phyloP scores from a whole-genome alignment of 2,113 vertebrate species.

The Dromiciops gliroides region DNA sequence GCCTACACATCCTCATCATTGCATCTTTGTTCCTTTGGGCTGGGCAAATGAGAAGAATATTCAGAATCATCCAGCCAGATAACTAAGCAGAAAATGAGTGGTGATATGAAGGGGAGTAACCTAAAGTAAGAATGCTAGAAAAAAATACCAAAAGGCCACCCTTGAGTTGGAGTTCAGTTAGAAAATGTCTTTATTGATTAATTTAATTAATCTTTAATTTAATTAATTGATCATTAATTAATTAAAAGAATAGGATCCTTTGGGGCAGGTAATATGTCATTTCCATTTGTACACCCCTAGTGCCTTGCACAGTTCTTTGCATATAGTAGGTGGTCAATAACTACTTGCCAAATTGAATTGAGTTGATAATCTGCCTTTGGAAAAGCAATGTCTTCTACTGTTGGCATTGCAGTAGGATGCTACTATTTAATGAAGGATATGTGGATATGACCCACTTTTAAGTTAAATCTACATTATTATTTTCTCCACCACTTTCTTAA shows the following conservation, averaged over 20 bases:
- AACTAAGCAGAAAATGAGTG: not conserved
- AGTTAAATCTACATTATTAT: not conserved
- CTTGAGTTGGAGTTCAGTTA: not conserved
- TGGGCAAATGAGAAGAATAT: not conserved
- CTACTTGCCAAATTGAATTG: not conserved
- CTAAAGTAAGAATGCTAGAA: not conserved
- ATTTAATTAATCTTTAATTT: no score
- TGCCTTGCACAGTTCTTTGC: not conserved
- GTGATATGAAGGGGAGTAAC: not conserved
- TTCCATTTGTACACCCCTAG: not conserved
- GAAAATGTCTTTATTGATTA: no score
- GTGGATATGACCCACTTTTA: not conserved
- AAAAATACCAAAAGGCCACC: not conserved
- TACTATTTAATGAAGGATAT: not conserved
- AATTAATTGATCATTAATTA: no score
- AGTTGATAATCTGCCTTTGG: not conserved
- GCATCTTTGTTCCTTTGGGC: not conserved
- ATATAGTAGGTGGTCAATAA: not conserved
- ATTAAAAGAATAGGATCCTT: not conserved
- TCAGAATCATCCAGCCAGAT: not conserved
- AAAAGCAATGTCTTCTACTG: not conserved
- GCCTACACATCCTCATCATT: not conserved
- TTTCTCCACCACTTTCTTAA: not conserved
- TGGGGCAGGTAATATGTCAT: not conserved
- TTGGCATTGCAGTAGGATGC: no score